Evolutionary conservation across 2,888 invertebrate species (phyloP).

Genomic region (Cerastis leucographa): DNA sequence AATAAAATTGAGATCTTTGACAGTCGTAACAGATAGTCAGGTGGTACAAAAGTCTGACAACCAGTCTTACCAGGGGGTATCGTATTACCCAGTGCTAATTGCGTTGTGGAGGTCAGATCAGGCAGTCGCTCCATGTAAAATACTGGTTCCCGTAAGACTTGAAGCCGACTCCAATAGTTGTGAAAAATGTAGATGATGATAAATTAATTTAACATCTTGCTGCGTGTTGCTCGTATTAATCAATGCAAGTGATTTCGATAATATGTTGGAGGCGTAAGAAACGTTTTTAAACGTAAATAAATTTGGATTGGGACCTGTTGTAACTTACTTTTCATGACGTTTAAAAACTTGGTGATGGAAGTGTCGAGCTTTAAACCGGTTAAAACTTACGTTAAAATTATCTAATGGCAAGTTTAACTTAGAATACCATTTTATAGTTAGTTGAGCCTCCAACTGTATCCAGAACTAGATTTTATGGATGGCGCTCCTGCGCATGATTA

Average conservation of each 20-base stretch:
- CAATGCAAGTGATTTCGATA: background rate
- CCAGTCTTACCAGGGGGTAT: no score
- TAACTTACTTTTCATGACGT: background rate
- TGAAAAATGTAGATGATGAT: no score
- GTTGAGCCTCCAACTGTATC: background rate
- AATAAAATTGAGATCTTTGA: no score
- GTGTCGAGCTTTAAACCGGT: background rate
- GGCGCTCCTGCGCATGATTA: background rate
- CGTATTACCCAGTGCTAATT: no score
- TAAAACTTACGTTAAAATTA: background rate
- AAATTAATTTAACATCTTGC: background rate
- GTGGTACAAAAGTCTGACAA: no score
- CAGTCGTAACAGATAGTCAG: no score
- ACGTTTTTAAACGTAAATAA: no score
- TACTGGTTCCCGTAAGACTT: no score
- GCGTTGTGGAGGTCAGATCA: no score
- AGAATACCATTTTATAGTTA: background rate
- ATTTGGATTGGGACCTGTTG: background rate
- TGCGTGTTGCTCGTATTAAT: background rate
- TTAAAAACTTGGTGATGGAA: background rate
- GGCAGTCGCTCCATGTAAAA: no score
- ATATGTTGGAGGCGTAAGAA: background rate
- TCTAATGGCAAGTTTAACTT: background rate
- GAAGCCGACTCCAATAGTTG: no score
- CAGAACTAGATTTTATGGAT: background rate